These are phyloP conservation scores for Ligdia adustata DNA, from an alignment of 2,888 invertebrate genomes.

Conservation along the genomic window DNA sequence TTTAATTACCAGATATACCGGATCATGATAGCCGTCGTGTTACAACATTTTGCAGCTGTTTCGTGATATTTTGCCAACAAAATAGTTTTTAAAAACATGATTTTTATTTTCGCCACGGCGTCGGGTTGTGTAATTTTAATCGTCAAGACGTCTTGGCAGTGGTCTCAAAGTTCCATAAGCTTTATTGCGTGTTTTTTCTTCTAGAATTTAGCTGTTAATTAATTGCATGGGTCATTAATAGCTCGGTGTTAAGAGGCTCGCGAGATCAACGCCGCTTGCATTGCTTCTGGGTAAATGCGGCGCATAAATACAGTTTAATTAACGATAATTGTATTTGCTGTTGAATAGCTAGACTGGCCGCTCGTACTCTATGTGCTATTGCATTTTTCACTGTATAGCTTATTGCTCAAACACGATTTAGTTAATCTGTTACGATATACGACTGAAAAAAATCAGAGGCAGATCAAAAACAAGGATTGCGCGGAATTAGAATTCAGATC, in stretches of 20 bases:
- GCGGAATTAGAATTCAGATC: no score
- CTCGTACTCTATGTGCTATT: background rate
- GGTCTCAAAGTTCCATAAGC: slow-evolving; percentile 70
- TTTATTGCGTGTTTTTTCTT: slow-evolving; percentile 69
- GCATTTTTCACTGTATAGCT: slow-evolving; percentile 1
- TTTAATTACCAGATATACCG: slow-evolving; percentile 35
- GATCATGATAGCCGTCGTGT: slow-evolving; percentile 40
- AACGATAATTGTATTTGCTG: slow-evolving; percentile 5
- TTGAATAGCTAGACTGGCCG: background rate
- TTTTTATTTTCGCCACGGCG: slow-evolving; percentile 67
- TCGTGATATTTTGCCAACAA: slow-evolving; percentile 71
- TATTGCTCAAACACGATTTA: slow-evolving; percentile 5
- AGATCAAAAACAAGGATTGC: no score
- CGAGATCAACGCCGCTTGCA: slow-evolving; percentile 8
- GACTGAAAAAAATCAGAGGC: no score
- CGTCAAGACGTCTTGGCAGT: slow-evolving; percentile 78
- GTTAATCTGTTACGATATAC: background rate
- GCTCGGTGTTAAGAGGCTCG: slow-evolving; percentile 15
- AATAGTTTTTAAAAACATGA: slow-evolving; percentile 68
- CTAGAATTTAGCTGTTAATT: slow-evolving; percentile 66
- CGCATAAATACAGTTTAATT: slow-evolving; percentile 10
- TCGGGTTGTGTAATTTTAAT: slow-evolving; percentile 74
- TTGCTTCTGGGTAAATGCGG: slow-evolving; percentile 9
- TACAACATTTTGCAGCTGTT: slow-evolving; percentile 68
- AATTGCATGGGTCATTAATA: slow-evolving; percentile 59